phyloP scores from a whole-genome alignment of 2,888 invertebrate species.

The Oasisia sp. region DNA sequence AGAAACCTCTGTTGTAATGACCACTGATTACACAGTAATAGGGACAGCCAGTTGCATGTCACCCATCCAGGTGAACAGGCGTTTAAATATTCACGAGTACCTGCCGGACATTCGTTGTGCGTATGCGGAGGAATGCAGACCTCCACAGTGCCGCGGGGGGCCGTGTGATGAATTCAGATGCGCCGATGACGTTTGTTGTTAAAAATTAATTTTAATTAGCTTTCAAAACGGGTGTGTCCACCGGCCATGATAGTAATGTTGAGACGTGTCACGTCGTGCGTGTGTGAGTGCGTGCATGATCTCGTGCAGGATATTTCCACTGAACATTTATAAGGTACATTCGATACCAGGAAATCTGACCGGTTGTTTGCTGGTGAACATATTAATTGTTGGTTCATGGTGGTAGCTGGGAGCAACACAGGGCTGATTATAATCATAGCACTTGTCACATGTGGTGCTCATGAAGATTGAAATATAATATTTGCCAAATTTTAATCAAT shows the following conservation, averaged over 20 bases:
- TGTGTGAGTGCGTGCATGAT: neutral
- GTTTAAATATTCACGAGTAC: neutral
- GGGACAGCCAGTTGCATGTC: neutral
- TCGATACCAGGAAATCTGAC: neutral
- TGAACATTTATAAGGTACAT: neutral
- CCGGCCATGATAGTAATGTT: neutral
- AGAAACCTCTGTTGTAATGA: neutral
- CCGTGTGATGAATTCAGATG: neutral
- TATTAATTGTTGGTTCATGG: neutral
- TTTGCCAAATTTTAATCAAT: neutral
- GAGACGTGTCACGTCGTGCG: neutral
- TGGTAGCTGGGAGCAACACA: neutral
- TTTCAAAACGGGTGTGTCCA: neutral
- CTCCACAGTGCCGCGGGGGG: neutral
- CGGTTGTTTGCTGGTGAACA: neutral
- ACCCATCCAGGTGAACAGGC: neutral
- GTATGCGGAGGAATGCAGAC: neutral
- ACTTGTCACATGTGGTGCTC: neutral
- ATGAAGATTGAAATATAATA: neutral
- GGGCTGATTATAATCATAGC: neutral
- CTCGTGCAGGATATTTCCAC: neutral
- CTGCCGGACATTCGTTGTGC: neutral
- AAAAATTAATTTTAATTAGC: neutral
- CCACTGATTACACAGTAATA: constrained; percentile 13
- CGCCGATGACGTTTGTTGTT: neutral